Percentiles rank a stretch among this genome's conserved stretches.
These are phyloP conservation scores for Solea senegalensis DNA, from an alignment of 2,113 vertebrate genomes.

Conservation along the genomic window DNA sequence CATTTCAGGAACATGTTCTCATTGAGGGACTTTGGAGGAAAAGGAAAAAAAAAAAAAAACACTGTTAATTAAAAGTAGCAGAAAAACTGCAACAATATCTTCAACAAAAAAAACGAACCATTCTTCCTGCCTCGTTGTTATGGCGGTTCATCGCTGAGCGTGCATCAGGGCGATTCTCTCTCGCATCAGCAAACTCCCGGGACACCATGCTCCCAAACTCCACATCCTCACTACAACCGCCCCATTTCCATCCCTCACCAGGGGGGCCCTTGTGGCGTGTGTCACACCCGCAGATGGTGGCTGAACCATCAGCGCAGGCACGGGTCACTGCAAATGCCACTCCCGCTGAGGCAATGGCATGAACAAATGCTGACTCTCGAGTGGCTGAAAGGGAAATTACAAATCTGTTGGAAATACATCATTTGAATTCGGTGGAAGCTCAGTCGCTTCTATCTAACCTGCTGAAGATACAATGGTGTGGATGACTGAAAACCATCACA, in stretches of 20 bases:
- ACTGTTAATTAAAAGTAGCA: not conserved
- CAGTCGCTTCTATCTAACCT: too few species aligned
- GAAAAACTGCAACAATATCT: not conserved
- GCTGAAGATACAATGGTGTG: too few species aligned
- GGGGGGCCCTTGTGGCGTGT: conserved; percentile 91
- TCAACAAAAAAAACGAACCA: conserved; percentile 76
- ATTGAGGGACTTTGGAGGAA: conserved; percentile 87
- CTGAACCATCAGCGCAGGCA: conserved; percentile 91
- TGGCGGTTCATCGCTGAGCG: conserved; percentile 98
- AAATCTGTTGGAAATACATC: conserved; percentile 3
- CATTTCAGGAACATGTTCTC: conserved; percentile 98
- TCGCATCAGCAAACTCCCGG: conserved; percentile 93
- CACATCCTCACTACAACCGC: conserved; percentile 96
- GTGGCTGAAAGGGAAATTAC: conserved; percentile 84
- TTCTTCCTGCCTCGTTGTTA: conserved; percentile 96
- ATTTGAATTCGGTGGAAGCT: too few species aligned
- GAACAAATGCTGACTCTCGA: conserved; percentile 94
- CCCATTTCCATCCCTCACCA: conserved; percentile 98
- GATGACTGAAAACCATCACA: not conserved
- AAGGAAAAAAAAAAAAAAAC: not conserved
- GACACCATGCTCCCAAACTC: conserved; percentile 98
- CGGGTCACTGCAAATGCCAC: conserved; percentile 95
- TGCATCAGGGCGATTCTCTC: conserved; percentile 94
- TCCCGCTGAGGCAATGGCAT: conserved; percentile 94
- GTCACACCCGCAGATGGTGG: conserved; percentile 95